These are phyloP conservation scores for Onchidella celtica DNA, from an alignment of 2,888 invertebrate genomes.

Conservation along the genomic window DNA sequence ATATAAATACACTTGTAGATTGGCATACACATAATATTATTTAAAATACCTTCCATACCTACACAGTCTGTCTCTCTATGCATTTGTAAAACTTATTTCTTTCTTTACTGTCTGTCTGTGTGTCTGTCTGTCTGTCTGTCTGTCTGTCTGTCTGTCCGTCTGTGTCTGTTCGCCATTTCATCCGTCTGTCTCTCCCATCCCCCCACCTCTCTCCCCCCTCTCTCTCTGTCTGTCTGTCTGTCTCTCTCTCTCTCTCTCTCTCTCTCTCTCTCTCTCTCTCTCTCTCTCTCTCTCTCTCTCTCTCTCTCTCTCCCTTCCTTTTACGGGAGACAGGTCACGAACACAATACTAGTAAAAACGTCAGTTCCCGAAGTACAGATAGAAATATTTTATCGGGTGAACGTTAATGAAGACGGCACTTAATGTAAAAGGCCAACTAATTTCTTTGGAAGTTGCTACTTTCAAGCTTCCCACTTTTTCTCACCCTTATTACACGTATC, in stretches of 20 bases:
- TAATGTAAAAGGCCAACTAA: too few relatives aligned
- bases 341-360: too few relatives aligned
- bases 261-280: background rate
- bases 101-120: constrained; percentile 11
- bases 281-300: background rate
- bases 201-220: background rate
- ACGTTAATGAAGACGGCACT: too few relatives aligned
- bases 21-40: background rate
- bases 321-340: too few relatives aligned
- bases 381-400: too few relatives aligned
- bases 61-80: background rate
- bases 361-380: too few relatives aligned
- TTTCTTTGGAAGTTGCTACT: too few relatives aligned
- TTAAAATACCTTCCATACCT: background rate
- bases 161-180: background rate
- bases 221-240: background rate
- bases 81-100: background rate
- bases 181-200: background rate
- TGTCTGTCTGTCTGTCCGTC: background rate
- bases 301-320: background rate
- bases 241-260: background rate
- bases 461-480: too few relatives aligned
- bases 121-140: background rate
- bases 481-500: too few relatives aligned
- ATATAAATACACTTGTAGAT: background rate